Evolutionary conservation across 2,888 invertebrate species (phyloP), one percentile per base, ranked within the genome.

Genomic region (Erebia palarica): DNA sequence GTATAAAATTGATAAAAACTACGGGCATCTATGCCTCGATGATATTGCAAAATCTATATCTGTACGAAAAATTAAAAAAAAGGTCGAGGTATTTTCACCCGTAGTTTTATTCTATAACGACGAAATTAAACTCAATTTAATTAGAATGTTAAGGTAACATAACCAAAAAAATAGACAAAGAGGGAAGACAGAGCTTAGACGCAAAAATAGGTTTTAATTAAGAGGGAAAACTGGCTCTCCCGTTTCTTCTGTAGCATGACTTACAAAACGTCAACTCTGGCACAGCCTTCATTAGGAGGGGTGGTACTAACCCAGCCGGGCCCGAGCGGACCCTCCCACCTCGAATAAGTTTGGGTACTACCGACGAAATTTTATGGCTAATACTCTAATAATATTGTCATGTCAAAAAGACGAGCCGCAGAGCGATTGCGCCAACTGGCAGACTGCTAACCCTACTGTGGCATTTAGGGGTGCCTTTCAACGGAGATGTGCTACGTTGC

Each of bases 111-210:
- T 44, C 44, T 44, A 44, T 44, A 9, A 44, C 44, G 44, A 44
- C 44, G 9, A 11, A 44, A 44, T 44, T 44, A 11, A 44, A 44
- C 2, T 44, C 9, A 44, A 44, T 11, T 44, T 11, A 44, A 44
- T 9, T n/a, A n/a, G n/a, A n/a, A n/a, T n/a, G n/a, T n/a, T n/a
- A n/a, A n/a, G n/a, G n/a, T n/a, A n/a, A n/a, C n/a, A n/a, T n/a
- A n/a, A n/a, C n/a, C n/a, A n/a, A n/a, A n/a, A n/a, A n/a, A n/a
- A n/a, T n/a, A n/a, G n/a, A 51, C 14, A 51, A 14, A 51, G n/a
- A n/a, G n/a, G n/a, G n/a, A n/a, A n/a, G 51, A 51, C 51, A 51
- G 51, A 51, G 51, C 51, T n/a, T 51, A 51, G 51, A 51, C n/a
- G n/a, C 51, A 3, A 51, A 51, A 51, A 51, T n/a, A 51, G 51